Conservation (phyloP, 2,113 vertebrate genomes). For the Oostethus manadensis region DNA sequence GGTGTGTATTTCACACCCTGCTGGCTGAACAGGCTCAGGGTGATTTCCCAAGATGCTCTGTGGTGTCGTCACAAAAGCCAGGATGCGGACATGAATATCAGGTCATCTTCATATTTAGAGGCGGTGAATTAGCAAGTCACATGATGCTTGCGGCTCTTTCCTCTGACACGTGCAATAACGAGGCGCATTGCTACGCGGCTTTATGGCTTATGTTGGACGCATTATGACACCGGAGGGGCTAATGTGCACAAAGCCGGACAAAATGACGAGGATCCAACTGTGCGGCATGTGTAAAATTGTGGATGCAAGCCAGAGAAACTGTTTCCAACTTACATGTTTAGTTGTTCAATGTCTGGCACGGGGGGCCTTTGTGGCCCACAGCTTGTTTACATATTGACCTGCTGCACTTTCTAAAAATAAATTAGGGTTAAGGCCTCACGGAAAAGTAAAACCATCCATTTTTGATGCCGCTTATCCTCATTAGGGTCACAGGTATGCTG, state of each 20-base stretch:
- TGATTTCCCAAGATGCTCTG: slow-evolving; percentile 69
- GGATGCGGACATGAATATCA: background rate
- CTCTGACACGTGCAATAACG: slow-evolving; percentile 57
- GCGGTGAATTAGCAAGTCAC: slow-evolving; percentile 64
- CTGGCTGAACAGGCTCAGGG: slow-evolving; percentile 57
- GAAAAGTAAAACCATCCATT: no score
- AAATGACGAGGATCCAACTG: slow-evolving; percentile 47
- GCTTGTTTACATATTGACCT: no score
- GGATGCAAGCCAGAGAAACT: slow-evolving; percentile 44
- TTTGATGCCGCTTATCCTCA: no score
- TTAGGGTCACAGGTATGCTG: no score
- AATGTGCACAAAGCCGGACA: slow-evolving; percentile 45
- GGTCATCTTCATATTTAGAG: slow-evolving; percentile 22
- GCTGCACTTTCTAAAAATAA: no score
- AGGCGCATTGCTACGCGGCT: slow-evolving; percentile 53
- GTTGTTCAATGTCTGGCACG: background rate
- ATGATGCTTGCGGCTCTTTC: slow-evolving; percentile 38
- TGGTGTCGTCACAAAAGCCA: slow-evolving; percentile 58
- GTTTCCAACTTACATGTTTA: slow-evolving; percentile 34
- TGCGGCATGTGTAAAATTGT: slow-evolving; percentile 51
- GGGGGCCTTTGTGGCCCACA: no score
- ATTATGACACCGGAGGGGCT: slow-evolving; percentile 55
- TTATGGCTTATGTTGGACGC: slow-evolving; percentile 54
- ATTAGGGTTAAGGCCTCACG: no score
- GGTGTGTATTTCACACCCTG: slow-evolving; percentile 63